phyloP scores from a whole-genome alignment of 2,888 invertebrate species.

The Epiblema foenella region DNA sequence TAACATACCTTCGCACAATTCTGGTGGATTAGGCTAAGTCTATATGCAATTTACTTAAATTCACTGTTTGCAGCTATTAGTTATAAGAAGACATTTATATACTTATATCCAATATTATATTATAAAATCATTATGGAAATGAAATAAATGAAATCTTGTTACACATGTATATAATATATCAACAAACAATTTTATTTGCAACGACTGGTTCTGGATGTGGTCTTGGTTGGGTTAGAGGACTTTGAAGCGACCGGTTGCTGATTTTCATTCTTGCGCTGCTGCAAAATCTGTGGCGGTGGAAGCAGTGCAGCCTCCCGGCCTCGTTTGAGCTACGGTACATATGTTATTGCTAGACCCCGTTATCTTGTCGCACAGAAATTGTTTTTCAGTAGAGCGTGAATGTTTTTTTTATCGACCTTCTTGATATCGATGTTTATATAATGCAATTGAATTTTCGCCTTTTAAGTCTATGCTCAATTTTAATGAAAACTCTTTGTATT shows the following conservation, averaged over 20 bases:
- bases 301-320: not conserved
- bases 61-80: constrained; percentile 7
- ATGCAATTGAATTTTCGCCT: too few relatives aligned
- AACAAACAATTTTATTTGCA: constrained; percentile 6
- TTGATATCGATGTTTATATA: too few relatives aligned
- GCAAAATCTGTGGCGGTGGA: not conserved
- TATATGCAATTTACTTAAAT: constrained; percentile 28
- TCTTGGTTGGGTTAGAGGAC: not conserved
- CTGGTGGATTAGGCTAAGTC: not conserved
- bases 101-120: constrained; percentile 25
- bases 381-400: too few relatives aligned
- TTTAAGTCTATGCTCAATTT: too few relatives aligned
- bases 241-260: not conserved
- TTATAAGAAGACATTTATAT: constrained; percentile 30
- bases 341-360: not conserved
- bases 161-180: constrained; percentile 19
- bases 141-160: constrained; percentile 33
- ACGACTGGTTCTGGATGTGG: not conserved
- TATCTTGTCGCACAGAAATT: too few relatives aligned
- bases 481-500: too few relatives aligned
- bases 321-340: not conserved
- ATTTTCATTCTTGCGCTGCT: not conserved
- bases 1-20: too few relatives aligned
- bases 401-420: too few relatives aligned
- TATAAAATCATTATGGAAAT: constrained; percentile 12